Evolutionary conservation across 2,797 vertebrate genomes (phyloP).

Genomic region (Takifugu rubripes): DNA sequence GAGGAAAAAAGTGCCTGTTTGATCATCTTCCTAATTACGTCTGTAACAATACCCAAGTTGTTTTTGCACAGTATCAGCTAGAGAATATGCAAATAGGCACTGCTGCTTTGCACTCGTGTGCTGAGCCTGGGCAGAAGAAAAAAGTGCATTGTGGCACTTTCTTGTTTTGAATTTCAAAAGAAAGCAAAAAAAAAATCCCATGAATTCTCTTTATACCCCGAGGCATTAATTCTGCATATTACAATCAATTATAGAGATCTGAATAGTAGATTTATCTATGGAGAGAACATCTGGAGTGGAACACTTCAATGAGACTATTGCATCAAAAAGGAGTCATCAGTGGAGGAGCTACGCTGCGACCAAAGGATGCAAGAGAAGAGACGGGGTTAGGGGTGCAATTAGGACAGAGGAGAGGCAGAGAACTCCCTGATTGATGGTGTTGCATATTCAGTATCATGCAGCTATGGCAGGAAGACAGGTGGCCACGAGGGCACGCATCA

Average conservation of each 20-base stretch:
- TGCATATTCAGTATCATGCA: conserved; percentile 50
- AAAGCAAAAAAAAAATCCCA: conserved; percentile 54
- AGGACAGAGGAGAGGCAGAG: conserved; percentile 53
- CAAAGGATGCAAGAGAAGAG: conserved; percentile 45
- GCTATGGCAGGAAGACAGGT: conserved; percentile 30
- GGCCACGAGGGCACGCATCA: conserved; percentile 1
- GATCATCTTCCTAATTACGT: conserved; percentile 73
- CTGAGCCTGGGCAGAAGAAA: conserved; percentile 46
- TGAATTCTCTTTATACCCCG: conserved; percentile 74
- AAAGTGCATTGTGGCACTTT: conserved; percentile 64
- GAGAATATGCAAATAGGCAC: conserved; percentile 65
- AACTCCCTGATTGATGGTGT: conserved; percentile 53
- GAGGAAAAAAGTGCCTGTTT: conserved; percentile 57
- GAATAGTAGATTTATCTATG: conserved; percentile 74
- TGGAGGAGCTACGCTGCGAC: conserved; percentile 56
- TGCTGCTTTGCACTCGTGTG: conserved; percentile 48
- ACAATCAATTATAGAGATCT: conserved; percentile 79
- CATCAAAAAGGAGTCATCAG: conserved; percentile 68
- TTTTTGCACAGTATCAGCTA: conserved; percentile 62
- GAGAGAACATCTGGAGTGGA: conserved; percentile 76
- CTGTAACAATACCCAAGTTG: conserved; percentile 70
- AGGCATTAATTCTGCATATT: conserved; percentile 77
- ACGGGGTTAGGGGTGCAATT: conserved; percentile 63
- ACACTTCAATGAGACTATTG: conserved; percentile 75
- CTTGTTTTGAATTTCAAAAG: conserved; percentile 78